A percentile compares a stretch with the other conserved stretches of the same genome.
Conservation (phyloP, 2,797 vertebrate species). For the Hybognathus amarus region DNA sequence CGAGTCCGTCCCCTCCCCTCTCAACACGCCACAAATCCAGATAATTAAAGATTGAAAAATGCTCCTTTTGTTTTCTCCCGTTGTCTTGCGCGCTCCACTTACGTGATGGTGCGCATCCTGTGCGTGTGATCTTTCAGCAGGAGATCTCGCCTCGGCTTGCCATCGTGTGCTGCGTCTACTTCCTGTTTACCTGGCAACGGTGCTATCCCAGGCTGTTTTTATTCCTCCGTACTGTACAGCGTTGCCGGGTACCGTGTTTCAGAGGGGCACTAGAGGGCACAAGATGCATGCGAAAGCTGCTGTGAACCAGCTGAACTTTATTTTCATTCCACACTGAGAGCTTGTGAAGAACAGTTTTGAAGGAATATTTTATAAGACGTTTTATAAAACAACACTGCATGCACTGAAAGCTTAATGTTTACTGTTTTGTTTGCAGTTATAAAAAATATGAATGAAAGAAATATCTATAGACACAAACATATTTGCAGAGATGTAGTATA, state of each 20-base stretch:
- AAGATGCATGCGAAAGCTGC: slow-evolving; percentile 71
- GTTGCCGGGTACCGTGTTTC: slow-evolving; percentile 23
- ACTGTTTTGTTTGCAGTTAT: slow-evolving; percentile 5
- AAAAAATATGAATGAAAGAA: neutral
- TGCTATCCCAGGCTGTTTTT: slow-evolving; percentile 8
- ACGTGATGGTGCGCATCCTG: slow-evolving; percentile 42
- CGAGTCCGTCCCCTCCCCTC: slow-evolving; percentile 54
- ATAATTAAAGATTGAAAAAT: slow-evolving; percentile 65
- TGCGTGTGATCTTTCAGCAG: slow-evolving; percentile 30
- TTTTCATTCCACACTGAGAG: neutral
- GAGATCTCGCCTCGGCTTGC: slow-evolving; percentile 47
- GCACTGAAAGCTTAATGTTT: neutral
- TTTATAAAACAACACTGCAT: neutral
- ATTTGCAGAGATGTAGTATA: neutral
- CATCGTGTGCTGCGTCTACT: slow-evolving; percentile 23
- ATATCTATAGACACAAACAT: neutral
- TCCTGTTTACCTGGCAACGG: slow-evolving; percentile 48
- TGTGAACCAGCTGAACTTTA: neutral
- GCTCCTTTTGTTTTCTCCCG: slow-evolving; percentile 44
- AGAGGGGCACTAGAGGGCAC: slow-evolving; percentile 80
- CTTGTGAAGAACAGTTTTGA: neutral
- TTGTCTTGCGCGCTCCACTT: slow-evolving; percentile 39
- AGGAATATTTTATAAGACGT: slow-evolving; percentile 31
- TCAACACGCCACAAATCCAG: slow-evolving; percentile 51
- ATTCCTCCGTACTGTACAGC: slow-evolving; percentile 10